phyloP scores from a whole-genome alignment of 2,113 vertebrate genomes.

The Anarhynchus alexandrinus region DNA sequence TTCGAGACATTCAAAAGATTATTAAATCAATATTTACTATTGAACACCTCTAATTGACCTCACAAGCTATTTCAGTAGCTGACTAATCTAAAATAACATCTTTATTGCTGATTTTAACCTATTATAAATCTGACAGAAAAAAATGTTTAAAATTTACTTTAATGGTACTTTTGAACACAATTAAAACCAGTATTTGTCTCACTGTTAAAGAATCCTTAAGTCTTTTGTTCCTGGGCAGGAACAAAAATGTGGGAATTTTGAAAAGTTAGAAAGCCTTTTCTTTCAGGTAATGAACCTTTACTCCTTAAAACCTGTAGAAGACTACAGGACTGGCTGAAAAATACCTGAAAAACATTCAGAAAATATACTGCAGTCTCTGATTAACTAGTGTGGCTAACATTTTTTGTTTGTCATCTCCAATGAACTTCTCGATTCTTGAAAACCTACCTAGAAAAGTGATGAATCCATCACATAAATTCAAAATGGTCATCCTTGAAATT shows the following conservation, averaged over 20 bases:
- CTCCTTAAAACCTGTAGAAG: not conserved
- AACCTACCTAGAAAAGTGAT: not conserved
- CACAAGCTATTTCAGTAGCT: not conserved
- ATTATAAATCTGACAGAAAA: not conserved
- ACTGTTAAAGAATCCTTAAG: not conserved
- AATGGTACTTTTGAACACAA: not conserved
- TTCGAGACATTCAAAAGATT: not conserved
- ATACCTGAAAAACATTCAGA: accelerated
- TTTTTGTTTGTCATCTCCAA: not conserved
- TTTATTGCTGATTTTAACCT: not conserved
- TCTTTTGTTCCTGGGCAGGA: not conserved
- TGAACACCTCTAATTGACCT: not conserved
- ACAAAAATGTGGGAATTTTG: not conserved
- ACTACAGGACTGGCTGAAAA: not conserved
- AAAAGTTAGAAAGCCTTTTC: not conserved
- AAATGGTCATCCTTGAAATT: not conserved
- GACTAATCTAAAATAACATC: not conserved
- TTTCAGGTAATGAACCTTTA: not conserved
- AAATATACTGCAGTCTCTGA: not conserved
- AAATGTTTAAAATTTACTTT: not conserved
- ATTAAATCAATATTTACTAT: not conserved
- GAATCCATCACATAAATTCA: not conserved
- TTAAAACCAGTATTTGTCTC: not conserved
- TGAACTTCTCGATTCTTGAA: not conserved
- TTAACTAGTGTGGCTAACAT: not conserved